Evolutionary conservation across 2,888 invertebrate species (phyloP).

Genomic region (Acronicta psi): DNA sequence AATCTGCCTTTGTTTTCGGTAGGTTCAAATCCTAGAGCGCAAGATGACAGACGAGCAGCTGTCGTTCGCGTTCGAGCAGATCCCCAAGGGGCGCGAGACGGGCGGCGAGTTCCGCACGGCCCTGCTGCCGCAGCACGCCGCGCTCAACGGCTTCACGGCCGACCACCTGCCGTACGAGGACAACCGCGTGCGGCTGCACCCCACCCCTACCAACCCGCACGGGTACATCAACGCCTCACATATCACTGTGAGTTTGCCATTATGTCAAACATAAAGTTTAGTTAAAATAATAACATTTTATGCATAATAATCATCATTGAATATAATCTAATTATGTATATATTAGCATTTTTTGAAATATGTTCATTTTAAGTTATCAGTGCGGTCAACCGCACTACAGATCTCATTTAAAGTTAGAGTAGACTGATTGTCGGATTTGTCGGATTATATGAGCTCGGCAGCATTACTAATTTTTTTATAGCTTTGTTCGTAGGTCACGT

Average conservation of each 20-base stretch:
- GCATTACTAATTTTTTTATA: too few species aligned
- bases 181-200: conserved; percentile 94
- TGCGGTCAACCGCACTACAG: too few species aligned
- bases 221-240: conserved; percentile 98
- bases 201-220: conserved; percentile 94
- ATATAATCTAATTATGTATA: too few species aligned
- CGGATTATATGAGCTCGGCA: too few species aligned
- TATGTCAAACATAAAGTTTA: too few species aligned
- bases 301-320: too few species aligned
- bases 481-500: too few species aligned
- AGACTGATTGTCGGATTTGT: too few species aligned
- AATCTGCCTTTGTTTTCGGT: conserved; percentile 11
- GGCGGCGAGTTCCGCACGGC: conserved; percentile 93
- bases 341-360: too few species aligned
- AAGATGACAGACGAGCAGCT: conserved; percentile 92
- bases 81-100: conserved; percentile 92
- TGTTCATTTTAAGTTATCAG: too few species aligned
- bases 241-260: conserved; percentile 91
- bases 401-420: too few species aligned
- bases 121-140: conserved; percentile 91
- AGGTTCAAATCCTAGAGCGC: conserved; percentile 85
- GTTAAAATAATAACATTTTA: too few species aligned
- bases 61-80: conserved; percentile 95
- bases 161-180: conserved; percentile 97
- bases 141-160: conserved; percentile 88